A percentile compares a stretch with the other conserved stretches of the same genome.
These are phyloP conservation scores for Cybosia mesomella DNA, from an alignment of 2,888 invertebrate genomes.

Conservation along the genomic window DNA sequence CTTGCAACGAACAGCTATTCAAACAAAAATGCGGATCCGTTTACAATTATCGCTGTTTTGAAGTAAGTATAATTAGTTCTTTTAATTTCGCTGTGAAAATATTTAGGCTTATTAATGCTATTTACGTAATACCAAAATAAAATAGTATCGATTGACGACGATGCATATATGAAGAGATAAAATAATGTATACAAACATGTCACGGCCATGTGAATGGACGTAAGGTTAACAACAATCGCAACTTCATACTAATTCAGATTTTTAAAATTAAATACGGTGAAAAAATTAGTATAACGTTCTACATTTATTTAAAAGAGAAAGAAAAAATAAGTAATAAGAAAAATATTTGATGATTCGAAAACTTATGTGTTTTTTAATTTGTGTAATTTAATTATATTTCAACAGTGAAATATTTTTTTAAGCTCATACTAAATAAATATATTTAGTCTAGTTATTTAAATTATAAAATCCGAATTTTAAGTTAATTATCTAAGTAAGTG, in stretches of 20 bases:
- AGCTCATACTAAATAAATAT: no score
- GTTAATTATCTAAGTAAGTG: no score
- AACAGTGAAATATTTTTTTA: no score
- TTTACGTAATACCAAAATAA: background rate
- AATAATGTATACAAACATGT: background rate
- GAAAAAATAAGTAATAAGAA: no score
- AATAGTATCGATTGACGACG: background rate
- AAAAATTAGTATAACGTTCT: no score
- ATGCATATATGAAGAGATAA: conserved; percentile 4
- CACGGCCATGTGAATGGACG: conserved; percentile 5
- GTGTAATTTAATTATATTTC: no score
- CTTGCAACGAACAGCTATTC: background rate
- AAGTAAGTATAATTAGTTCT: background rate
- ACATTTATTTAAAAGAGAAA: no score
- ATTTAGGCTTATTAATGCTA: no score
- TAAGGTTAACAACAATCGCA: conserved; percentile 2
- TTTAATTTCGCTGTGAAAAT: background rate
- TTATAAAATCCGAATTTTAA: no score
- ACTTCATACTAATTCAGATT: background rate
- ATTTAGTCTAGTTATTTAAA: no score
- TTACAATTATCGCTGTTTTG: background rate
- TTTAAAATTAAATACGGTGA: background rate
- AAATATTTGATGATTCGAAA: no score
- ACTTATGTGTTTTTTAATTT: no score
- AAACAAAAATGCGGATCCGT: background rate